Base-by-base conservation (phyloP, 2,888 invertebrate species). In the Saturnia japonica region DNA sequence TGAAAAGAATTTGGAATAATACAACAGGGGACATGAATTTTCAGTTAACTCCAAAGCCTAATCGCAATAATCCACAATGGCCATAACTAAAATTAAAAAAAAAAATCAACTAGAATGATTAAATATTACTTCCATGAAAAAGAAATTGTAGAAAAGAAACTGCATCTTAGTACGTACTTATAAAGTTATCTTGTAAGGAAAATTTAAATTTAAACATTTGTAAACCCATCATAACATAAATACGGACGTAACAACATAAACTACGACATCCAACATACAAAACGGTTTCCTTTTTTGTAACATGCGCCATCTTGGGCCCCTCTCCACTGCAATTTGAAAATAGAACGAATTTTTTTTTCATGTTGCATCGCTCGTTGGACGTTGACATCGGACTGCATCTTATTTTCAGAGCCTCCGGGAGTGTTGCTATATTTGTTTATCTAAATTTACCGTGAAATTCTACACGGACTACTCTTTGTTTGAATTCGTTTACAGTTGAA, bases 251-350 rank as follows among this genome's bases (percentile, higher is more conserved):
- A 67, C 45, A 68, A 68, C 68, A 71, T 68, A 62, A 71, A 62
- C 40, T 54, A 47, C 47, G 70, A 79, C 77, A 80, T 74, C 75
- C 73, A 70, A 72, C 73, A 70, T 72, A 83, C 78, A 67, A 67
- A 82, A 82, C 79, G 74, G 79, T 83, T 82, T 82, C 80, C 82
- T 86, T 89, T 88, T 86, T 83, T 84, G 83, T 82, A 76, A 28
- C 57, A 19, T 25, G 78, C 81, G 83, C 82, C 85, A 80, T 81
- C 81, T 83, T 81, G 76, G 74, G 78, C 34, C 76, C 83, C 83
- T 84, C 86, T 84, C 84, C 85, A 84, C 84, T 88, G 89, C 89
- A 89, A 88, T 88, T 91, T 91, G 87, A 88, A 91, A 91, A 91
- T 91, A 93, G 92, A 92, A 88, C 78, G 75, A 70, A 71, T 79